These are phyloP conservation scores for Prorops nasuta DNA, from an alignment of 1,140 invertebrate species.

Conservation along the genomic window DNA sequence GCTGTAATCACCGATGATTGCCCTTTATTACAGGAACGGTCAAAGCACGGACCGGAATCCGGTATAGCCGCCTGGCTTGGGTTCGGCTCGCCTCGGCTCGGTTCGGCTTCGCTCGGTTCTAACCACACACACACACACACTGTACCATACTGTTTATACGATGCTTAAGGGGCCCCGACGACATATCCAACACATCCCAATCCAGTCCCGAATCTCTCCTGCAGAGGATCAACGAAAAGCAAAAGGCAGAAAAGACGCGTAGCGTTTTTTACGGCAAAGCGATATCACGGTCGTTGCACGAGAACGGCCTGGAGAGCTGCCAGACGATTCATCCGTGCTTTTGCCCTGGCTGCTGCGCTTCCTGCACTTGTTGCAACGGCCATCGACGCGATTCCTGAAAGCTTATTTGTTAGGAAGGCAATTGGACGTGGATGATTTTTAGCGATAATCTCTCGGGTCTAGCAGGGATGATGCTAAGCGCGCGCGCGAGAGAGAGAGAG, in stretches of 20 bases:
- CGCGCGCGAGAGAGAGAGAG: not conserved
- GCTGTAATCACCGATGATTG: conserved; percentile 50
- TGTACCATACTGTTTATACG: no score
- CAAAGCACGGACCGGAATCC: conserved; percentile 46
- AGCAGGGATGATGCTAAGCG: conserved; percentile 4
- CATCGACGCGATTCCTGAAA: conserved; percentile 12
- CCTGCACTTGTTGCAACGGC: conserved; percentile 28
- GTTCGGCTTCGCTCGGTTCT: not conserved
- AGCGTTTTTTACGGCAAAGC: conserved; percentile 31
- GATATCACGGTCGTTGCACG: conserved; percentile 39
- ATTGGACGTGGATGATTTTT: not conserved
- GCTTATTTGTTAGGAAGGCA: no score
- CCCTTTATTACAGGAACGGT: conserved; percentile 51
- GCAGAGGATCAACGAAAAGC: conserved; percentile 9
- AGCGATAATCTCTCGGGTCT: conserved; percentile 7
- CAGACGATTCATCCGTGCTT: conserved; percentile 27
- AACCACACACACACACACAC: no score
- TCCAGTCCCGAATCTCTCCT: no score
- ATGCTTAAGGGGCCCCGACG: no score
- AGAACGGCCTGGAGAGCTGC: conserved; percentile 34
- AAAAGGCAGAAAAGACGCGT: conserved; percentile 14
- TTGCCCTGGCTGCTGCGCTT: conserved; percentile 6
- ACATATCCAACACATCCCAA: no score
- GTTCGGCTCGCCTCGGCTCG: conserved; percentile 4
- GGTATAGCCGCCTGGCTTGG: no score